Conservation (phyloP, 37 sponge, comb jelly and placozoan species). For the Spongia lamella region DNA sequence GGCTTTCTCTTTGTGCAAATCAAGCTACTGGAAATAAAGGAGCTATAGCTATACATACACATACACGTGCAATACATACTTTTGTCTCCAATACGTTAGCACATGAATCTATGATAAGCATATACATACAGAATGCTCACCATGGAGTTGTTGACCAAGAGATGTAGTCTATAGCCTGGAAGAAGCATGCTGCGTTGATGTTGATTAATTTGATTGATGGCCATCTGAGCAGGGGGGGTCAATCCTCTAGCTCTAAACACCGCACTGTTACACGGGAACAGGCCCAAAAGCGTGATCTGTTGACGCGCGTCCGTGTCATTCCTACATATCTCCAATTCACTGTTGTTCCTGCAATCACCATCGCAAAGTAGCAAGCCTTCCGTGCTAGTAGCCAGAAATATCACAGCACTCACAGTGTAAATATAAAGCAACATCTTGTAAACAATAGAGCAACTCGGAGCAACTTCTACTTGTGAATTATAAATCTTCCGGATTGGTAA, state of each 20-base stretch:
- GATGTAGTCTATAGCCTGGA: slow-evolving; percentile 25
- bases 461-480: no score
- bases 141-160: slow-evolving; percentile 37
- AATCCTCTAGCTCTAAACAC: slow-evolving; percentile 36
- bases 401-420: background rate
- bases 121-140: slow-evolving; percentile 26
- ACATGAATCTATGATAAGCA: no score
- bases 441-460: no score
- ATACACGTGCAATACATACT: no score
- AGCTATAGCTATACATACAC: no score
- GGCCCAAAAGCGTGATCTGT: slow-evolving; percentile 31
- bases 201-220: slow-evolving; percentile 21
- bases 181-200: background rate
- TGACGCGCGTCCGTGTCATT: background rate
- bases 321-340: slow-evolving; percentile 5
- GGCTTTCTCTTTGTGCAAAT: no score
- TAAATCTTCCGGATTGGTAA: no score
- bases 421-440: no score
- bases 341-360: slow-evolving; percentile 4
- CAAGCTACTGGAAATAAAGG: no score
- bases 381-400: slow-evolving; percentile 15
- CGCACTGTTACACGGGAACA: slow-evolving; percentile 48
- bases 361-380: slow-evolving; percentile 30
- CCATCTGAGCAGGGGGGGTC: slow-evolving; percentile 62
- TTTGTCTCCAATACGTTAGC: no score